Evolutionary conservation across 2,113 vertebrate genomes (phyloP).

Genomic region (Paraplagusia blochii): DNA sequence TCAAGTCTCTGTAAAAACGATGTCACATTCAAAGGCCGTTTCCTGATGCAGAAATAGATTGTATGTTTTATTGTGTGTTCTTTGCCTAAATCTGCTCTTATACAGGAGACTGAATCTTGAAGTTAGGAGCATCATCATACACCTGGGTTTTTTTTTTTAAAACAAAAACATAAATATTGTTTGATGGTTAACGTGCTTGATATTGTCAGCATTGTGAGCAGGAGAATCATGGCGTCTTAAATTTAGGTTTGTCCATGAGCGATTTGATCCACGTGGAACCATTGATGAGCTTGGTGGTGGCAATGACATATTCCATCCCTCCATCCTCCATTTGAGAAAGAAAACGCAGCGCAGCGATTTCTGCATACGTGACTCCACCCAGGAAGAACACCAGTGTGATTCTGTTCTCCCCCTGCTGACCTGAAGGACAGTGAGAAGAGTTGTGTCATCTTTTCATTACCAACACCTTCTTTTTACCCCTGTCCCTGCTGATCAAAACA

Average conservation of each 20-base stretch:
- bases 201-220: slow-evolving; percentile 28
- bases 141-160: slow-evolving; percentile 36
- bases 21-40: no score
- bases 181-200: slow-evolving; percentile 21
- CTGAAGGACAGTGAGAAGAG: slow-evolving; percentile 59
- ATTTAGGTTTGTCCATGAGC: slow-evolving; percentile 90
- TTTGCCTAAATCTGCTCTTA: neutral
- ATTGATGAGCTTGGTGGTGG: slow-evolving; percentile 94
- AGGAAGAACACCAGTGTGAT: slow-evolving; percentile 95
- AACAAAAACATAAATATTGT: slow-evolving; percentile 28
- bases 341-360: slow-evolving; percentile 93
- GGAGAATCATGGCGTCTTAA: slow-evolving; percentile 70
- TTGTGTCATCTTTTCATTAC: neutral
- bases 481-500: neutral
- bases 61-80: no score
- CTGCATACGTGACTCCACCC: slow-evolving; percentile 91
- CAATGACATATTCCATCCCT: slow-evolving; percentile 94
- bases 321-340: slow-evolving; percentile 97
- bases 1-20: no score
- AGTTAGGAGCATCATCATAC: slow-evolving; percentile 5
- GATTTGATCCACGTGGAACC: slow-evolving; percentile 93
- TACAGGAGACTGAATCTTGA: neutral
- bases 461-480: neutral
- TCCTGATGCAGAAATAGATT: no score
- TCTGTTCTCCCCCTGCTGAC: slow-evolving; percentile 94